Evolutionary conservation across 2,113 vertebrate genomes (phyloP).

Genomic region (Saimiri boliviensis): DNA sequence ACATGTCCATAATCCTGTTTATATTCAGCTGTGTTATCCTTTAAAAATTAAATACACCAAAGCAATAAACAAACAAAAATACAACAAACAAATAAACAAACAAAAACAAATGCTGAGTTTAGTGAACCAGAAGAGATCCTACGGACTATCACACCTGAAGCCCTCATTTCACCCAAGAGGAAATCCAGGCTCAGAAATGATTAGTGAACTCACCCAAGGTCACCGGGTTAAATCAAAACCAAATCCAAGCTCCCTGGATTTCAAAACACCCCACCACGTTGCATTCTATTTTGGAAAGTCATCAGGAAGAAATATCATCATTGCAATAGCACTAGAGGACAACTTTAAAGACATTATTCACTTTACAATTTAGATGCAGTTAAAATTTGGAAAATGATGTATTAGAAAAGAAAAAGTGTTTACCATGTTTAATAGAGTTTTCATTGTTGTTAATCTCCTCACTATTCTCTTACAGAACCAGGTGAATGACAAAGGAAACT

Average conservation of each 20-base stretch:
- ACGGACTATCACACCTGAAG: background rate
- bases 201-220: conserved; percentile 11
- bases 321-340: background rate
- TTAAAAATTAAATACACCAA: background rate
- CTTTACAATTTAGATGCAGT: background rate
- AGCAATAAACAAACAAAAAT: conserved; percentile 42
- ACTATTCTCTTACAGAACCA: background rate
- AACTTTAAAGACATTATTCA: background rate
- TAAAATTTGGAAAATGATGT: background rate
- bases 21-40: background rate
- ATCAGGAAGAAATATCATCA: background rate
- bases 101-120: background rate
- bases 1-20: background rate
- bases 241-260: background rate
- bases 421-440: background rate
- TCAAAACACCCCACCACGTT: background rate
- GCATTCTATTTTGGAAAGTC: background rate
- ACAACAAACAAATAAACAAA: conserved; percentile 42
- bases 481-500: background rate
- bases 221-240: conserved; percentile 1
- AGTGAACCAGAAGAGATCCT: background rate
- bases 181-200: conserved; percentile 5
- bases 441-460: background rate
- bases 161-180: background rate
- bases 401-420: background rate